Evolutionary conservation across 2,888 invertebrate species (phyloP).

Genomic region (Netelia fuscicornis): DNA sequence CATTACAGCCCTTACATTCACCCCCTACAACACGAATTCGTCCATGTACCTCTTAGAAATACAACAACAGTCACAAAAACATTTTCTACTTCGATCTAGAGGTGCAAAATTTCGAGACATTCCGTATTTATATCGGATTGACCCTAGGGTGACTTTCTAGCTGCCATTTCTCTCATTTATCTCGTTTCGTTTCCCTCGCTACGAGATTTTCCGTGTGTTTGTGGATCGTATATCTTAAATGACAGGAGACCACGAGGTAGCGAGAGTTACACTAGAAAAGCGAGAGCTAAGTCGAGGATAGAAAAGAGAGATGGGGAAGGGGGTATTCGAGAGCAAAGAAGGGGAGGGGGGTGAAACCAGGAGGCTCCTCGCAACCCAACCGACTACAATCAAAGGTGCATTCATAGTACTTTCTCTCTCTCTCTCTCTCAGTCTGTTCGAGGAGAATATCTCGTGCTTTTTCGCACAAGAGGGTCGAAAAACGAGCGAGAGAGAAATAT

Average conservation of each 20-base stretch:
- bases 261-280: slow-evolving; percentile 42
- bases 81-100: slow-evolving; percentile 52
- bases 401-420: slow-evolving; percentile 73
- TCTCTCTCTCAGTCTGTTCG: slow-evolving; percentile 48
- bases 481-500: slow-evolving; percentile 35
- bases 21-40: slow-evolving; percentile 46
- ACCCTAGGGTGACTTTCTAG: slow-evolving; percentile 78
- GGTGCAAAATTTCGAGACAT: slow-evolving; percentile 67
- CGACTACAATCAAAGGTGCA: slow-evolving; percentile 81
- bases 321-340: slow-evolving; percentile 16
- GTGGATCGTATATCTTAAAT: no score
- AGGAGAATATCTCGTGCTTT: slow-evolving; percentile 31
- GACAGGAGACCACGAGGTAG: slow-evolving; percentile 16
- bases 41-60: slow-evolving; percentile 32
- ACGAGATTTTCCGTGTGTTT: slow-evolving; percentile 11
- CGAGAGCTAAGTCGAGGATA: slow-evolving; percentile 35
- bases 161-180: slow-evolving; percentile 72
- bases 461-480: slow-evolving; percentile 55
- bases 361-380: slow-evolving; percentile 71
- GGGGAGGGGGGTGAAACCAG: slow-evolving; percentile 45
- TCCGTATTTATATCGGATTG: slow-evolving; percentile 82
- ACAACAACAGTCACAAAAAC: slow-evolving; percentile 55
- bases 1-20: slow-evolving; percentile 32
- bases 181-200: slow-evolving; percentile 22
- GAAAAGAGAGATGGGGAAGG: slow-evolving; percentile 60